Base-by-base conservation (phyloP, 2,797 vertebrate genomes). In the Oreochromis mossambicus region DNA sequence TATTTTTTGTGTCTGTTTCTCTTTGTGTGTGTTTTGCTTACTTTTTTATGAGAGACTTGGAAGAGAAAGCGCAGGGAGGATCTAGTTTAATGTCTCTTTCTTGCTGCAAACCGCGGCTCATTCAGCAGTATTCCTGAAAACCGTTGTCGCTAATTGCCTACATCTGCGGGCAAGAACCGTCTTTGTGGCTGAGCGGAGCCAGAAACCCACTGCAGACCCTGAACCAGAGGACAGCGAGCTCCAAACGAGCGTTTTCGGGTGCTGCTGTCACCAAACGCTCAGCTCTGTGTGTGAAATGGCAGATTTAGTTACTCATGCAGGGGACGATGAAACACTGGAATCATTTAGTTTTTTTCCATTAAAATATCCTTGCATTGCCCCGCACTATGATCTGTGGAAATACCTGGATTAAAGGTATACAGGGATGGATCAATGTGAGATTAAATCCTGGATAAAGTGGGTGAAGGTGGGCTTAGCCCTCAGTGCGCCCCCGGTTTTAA, bases 111-210 rank as follows among this genome's bases (percentile, higher is more conserved):
- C 24, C 43, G 8, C 50, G 21, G 78, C 61, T 56, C 43, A 24
- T 80, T 52, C 29, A 17, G 63, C 68, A 10, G 7, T 4, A 50
- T 63, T 80, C 83, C 46, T 56, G 63, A 51, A 56, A 54, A 68
- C 56, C 34, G 79, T 43, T 80, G 8, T 87, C 41, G 70, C 83
- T 94, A 92, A 94, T 95, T 93, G 85, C 34, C 80, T 77, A 83
- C 94, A 95, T 95, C 88, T 96, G 95, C 66, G 63, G 73, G 12
- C 81, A n/a, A 81, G 56, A 55, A 10, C 29, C 38, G 11, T 77
- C 77, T 92, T 86, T 90, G 84, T 79, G 5, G 43, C 5, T 19
- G 24, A 55, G 3, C 36, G 46, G 38, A 80, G 77, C 55, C 66
- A 12, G 80, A 83, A 75, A 63, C 58, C 63, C 56, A 2, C 63